Base-by-base conservation (phyloP, 2,888 invertebrate species). In the Pollenia labialis region DNA sequence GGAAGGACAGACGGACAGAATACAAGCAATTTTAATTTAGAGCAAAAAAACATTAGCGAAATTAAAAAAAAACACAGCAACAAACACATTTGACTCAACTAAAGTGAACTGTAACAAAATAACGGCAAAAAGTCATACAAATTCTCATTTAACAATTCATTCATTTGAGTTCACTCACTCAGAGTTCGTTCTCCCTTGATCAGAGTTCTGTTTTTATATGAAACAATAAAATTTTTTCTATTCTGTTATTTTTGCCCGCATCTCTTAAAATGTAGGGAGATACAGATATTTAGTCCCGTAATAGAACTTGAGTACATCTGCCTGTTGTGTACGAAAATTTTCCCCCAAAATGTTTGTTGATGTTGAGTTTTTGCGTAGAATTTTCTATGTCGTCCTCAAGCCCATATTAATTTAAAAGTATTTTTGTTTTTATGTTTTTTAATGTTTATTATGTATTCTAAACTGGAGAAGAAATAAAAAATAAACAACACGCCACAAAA, bases 381-480 rank as follows among this genome's bases (percentile, higher is more conserved):
- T 72, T 72, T 72, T 72, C 72, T 58, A 58, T 58, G 79, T 52
- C 74, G 69, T 81, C 74, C 62, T 81, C 72, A 72, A 72, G 68
- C 80, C 81, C 76, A 87, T 74, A 74, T 84, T 77, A 81, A 86
- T 76, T 86, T 58, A 83, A 52, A 84, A 44, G 32, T 75, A 23
- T 62, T 56, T 72, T 54, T 74, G 12, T 58, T 69, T 60, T 82
- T 69, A 54, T 54, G 68, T 54, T 62, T 64, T 16, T 79, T 66
- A 54, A 58, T 60, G 40, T 58, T 69, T 50, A 50, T 50, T 58
- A 42, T 69, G 48, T 18, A 44, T 72, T 82, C 69, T 54, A 46
- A 69, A 62, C 46, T 88, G 87, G 58, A 87, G 79, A 86, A 87
- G 81, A 87, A 46, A 71, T 72, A 80, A 85, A 80, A 46, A 18